Conservation (phyloP, 2,113 vertebrate genomes). For the Numenius arquata region DNA sequence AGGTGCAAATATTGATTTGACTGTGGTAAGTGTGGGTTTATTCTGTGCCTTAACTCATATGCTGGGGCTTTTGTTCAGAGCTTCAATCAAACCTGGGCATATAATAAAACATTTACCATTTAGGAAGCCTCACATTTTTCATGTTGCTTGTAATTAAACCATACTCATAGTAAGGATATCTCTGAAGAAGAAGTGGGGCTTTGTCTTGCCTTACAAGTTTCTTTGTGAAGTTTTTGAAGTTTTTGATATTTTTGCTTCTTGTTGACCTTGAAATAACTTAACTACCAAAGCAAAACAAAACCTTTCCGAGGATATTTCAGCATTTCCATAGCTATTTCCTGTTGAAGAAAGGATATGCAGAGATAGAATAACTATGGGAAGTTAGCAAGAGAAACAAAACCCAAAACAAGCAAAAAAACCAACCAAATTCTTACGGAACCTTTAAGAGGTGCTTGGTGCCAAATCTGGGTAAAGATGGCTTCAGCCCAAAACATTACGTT, state of each 20-base stretch:
- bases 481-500: background rate
- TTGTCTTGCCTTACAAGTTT: background rate
- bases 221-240: background rate
- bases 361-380: background rate
- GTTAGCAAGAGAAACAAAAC: background rate
- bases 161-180: background rate
- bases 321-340: background rate
- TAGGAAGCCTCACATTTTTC: background rate
- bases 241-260: background rate
- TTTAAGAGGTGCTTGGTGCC: background rate
- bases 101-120: background rate
- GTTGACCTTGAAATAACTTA: background rate
- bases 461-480: conserved; percentile 32
- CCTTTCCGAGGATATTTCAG: background rate
- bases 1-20: background rate
- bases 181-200: background rate
- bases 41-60: background rate
- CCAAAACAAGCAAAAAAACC: background rate
- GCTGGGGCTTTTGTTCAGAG: background rate
- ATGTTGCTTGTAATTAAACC: background rate
- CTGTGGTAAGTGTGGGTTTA: background rate
- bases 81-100: background rate
- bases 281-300: background rate
- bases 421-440: background rate
- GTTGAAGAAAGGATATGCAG: background rate